Conservation (phyloP, 2,113 vertebrate species). For the Pyxicephalus adspersus region DNA sequence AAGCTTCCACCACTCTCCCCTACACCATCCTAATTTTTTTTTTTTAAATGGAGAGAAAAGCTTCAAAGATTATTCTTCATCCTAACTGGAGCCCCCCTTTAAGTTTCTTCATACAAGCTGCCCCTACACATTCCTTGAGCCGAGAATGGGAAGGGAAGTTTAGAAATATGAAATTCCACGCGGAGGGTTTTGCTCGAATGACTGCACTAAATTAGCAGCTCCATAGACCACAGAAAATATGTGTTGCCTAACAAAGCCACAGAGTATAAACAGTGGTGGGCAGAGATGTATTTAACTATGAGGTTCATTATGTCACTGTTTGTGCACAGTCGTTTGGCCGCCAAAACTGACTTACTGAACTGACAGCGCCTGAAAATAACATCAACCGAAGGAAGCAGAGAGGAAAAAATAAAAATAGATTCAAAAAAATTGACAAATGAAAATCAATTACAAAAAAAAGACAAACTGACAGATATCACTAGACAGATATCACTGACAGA, state of each 20-base stretch:
- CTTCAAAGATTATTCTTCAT: too few species aligned
- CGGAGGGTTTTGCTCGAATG: neutral
- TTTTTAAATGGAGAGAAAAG: too few species aligned
- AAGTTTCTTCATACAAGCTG: too few species aligned
- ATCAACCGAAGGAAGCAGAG: neutral
- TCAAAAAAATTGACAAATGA: neutral
- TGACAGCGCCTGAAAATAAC: neutral
- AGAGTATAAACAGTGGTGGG: conserved; percentile 14
- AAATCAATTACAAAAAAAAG: neutral
- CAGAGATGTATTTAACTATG: conserved; percentile 26
- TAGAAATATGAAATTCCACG: conserved; percentile 38
- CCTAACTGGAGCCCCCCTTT: too few species aligned
- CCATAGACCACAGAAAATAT: conserved; percentile 20
- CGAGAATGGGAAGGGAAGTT: neutral
- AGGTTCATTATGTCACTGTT: conserved; percentile 26
- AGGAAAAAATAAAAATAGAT: neutral
- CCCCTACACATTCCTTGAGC: neutral
- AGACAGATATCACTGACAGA: too few species aligned
- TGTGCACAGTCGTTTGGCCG: neutral
- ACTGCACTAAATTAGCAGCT: conserved; percentile 23
- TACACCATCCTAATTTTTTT: too few species aligned
- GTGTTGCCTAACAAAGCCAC: conserved; percentile 25
- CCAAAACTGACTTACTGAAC: neutral
- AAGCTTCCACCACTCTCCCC: too few species aligned
- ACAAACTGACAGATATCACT: neutral